Evolutionary conservation across 2,113 vertebrate species (phyloP).

Genomic region (Percina caprodes): DNA sequence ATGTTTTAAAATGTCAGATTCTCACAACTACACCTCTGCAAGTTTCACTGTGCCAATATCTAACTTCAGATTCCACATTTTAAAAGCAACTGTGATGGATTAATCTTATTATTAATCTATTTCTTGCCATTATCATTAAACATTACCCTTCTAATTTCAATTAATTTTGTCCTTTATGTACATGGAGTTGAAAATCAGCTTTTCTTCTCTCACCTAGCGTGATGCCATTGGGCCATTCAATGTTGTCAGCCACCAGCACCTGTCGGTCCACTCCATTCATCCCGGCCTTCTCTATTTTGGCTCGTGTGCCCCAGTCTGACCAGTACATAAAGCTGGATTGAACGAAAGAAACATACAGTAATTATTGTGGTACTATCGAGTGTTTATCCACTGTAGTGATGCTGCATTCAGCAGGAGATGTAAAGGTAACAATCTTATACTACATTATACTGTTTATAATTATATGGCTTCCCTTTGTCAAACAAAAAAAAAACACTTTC

Average conservation of each 20-base stretch:
- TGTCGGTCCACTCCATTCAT: constrained; percentile 94
- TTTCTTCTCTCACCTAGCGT: constrained; percentile 87
- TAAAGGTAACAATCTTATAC: not conserved
- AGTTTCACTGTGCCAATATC: constrained; percentile 31
- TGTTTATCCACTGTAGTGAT: not conserved
- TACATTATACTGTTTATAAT: not conserved
- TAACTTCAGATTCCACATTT: constrained; percentile 40
- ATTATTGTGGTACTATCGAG: not conserved
- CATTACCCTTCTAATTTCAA: constrained; percentile 11
- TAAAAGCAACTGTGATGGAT: not conserved
- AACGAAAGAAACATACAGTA: constrained; percentile 21
- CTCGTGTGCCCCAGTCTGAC: constrained; percentile 96
- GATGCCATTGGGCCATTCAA: constrained; percentile 98
- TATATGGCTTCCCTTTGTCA: not conserved
- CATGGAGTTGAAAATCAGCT: not conserved
- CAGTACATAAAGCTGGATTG: constrained; percentile 95
- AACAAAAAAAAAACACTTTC: not conserved
- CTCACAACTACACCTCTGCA: constrained; percentile 22
- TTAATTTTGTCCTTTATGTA: constrained; percentile 24
- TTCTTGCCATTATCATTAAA: constrained; percentile 14
- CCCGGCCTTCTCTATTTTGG: constrained; percentile 97
- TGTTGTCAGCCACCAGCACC: constrained; percentile 91
- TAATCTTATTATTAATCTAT: constrained; percentile 15
- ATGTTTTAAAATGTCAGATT: constrained; percentile 63
- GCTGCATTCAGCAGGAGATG: not conserved